Evolutionary conservation across 1,140 invertebrate species (phyloP).

Genomic region (Pseudomyrmex concolor): DNA sequence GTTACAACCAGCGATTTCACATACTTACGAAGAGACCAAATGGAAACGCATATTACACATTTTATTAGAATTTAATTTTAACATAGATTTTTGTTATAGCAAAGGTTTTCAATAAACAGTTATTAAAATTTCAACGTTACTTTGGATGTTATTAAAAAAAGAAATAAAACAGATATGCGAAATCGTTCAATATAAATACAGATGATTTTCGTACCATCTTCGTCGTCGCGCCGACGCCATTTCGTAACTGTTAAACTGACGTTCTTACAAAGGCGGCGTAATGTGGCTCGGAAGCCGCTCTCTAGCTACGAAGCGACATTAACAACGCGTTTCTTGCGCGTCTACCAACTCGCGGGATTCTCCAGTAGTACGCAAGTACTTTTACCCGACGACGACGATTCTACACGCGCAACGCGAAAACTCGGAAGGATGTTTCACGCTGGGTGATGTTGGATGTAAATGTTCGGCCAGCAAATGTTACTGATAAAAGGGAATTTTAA

Average conservation of each 20-base stretch:
- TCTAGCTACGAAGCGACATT: slow-evolving; percentile 32
- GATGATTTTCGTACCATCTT: neutral
- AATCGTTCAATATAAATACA: neutral
- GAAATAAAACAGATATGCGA: neutral
- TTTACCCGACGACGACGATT: slow-evolving; percentile 12
- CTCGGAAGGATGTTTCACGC: slow-evolving; percentile 1
- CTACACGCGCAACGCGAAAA: neutral
- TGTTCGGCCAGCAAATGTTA: neutral
- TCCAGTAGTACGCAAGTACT: neutral
- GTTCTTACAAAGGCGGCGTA: slow-evolving; percentile 50
- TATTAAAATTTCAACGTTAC: too few relatives aligned
- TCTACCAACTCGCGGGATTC: slow-evolving; percentile 55
- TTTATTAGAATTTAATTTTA: too few relatives aligned
- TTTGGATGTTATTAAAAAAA: too few relatives aligned
- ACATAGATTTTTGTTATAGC: too few relatives aligned
- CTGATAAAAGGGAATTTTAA: neutral
- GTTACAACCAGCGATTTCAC: neutral
- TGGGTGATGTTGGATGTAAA: neutral
- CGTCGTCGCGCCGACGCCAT: slow-evolving; percentile 32
- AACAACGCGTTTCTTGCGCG: slow-evolving; percentile 55
- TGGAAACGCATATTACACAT: too few relatives aligned
- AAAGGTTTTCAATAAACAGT: too few relatives aligned
- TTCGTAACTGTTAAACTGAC: slow-evolving; percentile 37
- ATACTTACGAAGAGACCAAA: neutral
- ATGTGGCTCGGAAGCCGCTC: slow-evolving; percentile 39